Evolutionary conservation across 2,888 invertebrate species (phyloP).

Genomic region (Lampropteryx suffumata): DNA sequence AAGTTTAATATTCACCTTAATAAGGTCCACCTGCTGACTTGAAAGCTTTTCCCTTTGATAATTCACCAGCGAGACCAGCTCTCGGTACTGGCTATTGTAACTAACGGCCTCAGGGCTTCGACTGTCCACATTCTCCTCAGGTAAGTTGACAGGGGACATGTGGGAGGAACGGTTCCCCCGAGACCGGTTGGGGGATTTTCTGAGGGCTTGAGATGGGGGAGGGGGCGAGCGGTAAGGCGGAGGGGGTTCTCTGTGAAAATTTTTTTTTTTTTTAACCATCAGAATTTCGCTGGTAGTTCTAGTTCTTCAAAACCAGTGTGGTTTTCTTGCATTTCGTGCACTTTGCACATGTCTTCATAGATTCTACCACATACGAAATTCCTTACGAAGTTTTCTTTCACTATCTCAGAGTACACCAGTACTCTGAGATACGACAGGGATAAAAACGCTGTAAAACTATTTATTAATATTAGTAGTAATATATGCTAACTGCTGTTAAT

Average conservation of each 20-base stretch:
- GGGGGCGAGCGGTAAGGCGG: constrained; percentile 79
- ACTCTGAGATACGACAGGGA: too few relatives aligned
- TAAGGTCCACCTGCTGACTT: constrained; percentile 94
- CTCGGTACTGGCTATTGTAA: constrained; percentile 90
- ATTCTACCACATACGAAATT: too few relatives aligned
- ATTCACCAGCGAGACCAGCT: constrained; percentile 93
- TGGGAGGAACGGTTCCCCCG: constrained; percentile 59
- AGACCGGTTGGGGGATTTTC: constrained; percentile 70
- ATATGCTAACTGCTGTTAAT: too few relatives aligned
- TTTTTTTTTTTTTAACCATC: not conserved
- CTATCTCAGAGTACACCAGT: too few relatives aligned
- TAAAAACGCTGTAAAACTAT: too few relatives aligned
- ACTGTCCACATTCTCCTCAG: constrained; percentile 55
- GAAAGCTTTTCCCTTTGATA: constrained; percentile 95
- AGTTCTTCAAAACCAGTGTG: too few relatives aligned
- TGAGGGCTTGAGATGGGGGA: constrained; percentile 64
- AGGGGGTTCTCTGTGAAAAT: constrained; percentile 67
- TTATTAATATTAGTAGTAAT: too few relatives aligned
- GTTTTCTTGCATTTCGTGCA: too few relatives aligned
- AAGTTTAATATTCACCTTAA: constrained; percentile 84
- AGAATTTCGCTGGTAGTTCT: too few relatives aligned
- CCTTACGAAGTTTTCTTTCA: too few relatives aligned
- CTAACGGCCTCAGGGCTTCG: constrained; percentile 84
- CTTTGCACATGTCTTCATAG: too few relatives aligned
- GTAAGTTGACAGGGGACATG: constrained; percentile 71